Percentiles rank a stretch among this genome's conserved stretches.
phyloP scores from a whole-genome alignment of 2,888 invertebrate genomes.

The Dendrolimus houi region DNA sequence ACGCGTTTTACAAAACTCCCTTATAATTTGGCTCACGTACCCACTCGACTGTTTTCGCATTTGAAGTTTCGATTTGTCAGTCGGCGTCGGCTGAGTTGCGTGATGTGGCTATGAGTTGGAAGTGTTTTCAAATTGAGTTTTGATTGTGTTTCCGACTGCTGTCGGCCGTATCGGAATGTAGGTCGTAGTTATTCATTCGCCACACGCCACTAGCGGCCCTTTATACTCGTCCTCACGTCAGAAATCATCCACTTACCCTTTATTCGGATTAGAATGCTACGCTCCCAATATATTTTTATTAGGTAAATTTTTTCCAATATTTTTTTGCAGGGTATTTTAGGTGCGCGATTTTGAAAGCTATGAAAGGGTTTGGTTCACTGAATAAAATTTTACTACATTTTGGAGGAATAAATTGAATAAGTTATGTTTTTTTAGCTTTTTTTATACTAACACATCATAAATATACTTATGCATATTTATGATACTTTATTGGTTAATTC shows the following conservation, averaged over 20 bases:
- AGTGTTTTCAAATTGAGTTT: constrained; percentile 61
- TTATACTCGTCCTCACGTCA: constrained; percentile 39
- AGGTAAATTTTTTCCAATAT: background rate
- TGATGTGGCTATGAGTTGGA: constrained; percentile 42
- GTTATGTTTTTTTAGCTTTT: too few relatives aligned
- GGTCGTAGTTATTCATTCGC: constrained; percentile 54
- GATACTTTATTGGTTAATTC: too few relatives aligned
- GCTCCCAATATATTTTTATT: constrained; percentile 19
- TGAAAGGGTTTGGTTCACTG: background rate
- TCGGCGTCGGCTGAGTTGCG: constrained; percentile 24
- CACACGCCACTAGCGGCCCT: constrained; percentile 42
- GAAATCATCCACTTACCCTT: constrained; percentile 52
- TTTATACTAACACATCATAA: too few relatives aligned
- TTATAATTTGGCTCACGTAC: background rate
- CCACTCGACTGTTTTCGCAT: background rate
- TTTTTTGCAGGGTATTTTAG: background rate
- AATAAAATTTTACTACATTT: too few relatives aligned
- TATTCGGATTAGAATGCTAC: constrained; percentile 32
- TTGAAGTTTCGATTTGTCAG: constrained; percentile 8
- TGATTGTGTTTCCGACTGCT: constrained; percentile 50
- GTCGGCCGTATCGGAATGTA: constrained; percentile 40
- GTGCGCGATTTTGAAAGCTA: background rate
- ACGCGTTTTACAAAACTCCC: background rate
- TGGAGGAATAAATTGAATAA: too few relatives aligned
- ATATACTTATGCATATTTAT: too few relatives aligned